Percentiles rank a stretch among this genome's conserved stretches.
Conservation (phyloP, 2,113 vertebrate genomes). For the Pomatostomus ruficeps region DNA sequence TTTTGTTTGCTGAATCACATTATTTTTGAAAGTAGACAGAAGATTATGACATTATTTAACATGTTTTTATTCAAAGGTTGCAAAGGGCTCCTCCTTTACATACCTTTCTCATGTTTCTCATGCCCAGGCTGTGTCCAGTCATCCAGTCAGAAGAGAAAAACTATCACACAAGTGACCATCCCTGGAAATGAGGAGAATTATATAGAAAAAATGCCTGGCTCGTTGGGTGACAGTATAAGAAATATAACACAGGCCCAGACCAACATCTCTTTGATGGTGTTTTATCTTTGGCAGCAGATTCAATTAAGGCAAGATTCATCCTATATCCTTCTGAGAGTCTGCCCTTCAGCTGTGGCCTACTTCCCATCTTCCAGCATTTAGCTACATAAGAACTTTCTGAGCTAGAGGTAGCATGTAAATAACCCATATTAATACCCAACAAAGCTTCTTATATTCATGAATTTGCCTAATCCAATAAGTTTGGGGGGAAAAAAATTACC, state of each 20-base stretch:
- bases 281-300: not conserved
- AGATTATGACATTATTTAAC: not conserved
- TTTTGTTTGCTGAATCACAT: not conserved
- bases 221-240: not conserved
- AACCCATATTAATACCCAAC: not conserved
- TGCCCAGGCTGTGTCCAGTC: not conserved
- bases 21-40: not conserved
- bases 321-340: not conserved
- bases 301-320: not conserved
- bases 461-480: not conserved
- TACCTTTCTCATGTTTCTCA: not conserved
- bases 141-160: not conserved
- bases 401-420: not conserved
- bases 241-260: not conserved
- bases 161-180: not conserved
- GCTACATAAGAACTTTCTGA: not conserved
- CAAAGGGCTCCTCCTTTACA: not conserved
- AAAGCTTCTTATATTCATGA: not conserved
- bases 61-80: not conserved
- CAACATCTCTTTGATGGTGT: not conserved
- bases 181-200: not conserved
- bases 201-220: not conserved
- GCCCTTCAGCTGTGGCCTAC: not conserved
- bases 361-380: not conserved
- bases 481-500: not conserved